Percentiles rank a stretch among this genome's conserved stretches.
phyloP scores from a whole-genome alignment of 2,113 vertebrate species.

The Mungos mungo region DNA sequence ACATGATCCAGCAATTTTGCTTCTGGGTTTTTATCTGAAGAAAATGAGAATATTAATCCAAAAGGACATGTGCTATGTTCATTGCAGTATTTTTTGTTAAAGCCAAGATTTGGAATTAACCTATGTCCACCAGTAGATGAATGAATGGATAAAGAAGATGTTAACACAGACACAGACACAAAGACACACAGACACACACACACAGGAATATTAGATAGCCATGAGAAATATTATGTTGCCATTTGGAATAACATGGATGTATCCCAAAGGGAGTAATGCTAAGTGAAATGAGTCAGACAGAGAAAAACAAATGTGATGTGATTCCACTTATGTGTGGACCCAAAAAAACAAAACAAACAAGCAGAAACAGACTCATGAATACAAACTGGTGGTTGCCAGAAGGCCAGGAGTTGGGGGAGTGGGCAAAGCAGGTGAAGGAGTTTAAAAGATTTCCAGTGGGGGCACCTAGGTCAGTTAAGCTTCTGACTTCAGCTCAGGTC shows the following conservation, averaged over 20 bases:
- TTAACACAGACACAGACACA: neutral
- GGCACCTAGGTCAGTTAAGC: no score
- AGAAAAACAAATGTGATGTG: neutral
- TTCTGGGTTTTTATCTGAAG: neutral
- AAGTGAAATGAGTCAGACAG: neutral
- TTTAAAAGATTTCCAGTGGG: neutral
- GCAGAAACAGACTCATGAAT: neutral
- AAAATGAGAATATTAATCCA: neutral
- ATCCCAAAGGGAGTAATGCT: neutral
- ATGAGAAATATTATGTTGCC: neutral
- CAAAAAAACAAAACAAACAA: neutral
- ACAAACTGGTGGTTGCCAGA: neutral
- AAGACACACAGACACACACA: neutral
- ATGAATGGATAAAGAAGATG: neutral
- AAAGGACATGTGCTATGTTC: neutral
- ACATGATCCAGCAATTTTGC: neutral
- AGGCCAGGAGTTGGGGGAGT: neutral
- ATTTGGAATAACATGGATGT: neutral
- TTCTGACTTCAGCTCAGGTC: no score
- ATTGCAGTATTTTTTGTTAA: neutral
- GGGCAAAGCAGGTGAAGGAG: neutral
- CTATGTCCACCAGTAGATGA: neutral
- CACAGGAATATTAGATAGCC: neutral
- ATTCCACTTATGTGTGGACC: neutral
- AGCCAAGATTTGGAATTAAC: neutral